A percentile compares a stretch with the other conserved stretches of the same genome.
These are phyloP conservation scores for Nettapus auritus DNA, from an alignment of 2,113 vertebrate genomes.

Conservation along the genomic window DNA sequence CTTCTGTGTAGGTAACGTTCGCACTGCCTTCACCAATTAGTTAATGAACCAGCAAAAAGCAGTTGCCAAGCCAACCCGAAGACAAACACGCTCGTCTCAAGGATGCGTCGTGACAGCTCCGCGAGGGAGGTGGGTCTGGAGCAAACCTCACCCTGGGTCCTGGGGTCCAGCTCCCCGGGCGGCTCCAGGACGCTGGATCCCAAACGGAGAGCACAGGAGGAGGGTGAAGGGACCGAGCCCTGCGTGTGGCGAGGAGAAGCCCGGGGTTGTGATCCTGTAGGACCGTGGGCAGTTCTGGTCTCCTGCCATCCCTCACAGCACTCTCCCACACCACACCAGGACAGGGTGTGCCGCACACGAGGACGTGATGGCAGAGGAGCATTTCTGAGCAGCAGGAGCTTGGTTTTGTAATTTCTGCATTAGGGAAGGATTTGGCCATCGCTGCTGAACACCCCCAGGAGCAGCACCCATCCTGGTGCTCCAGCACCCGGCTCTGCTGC, in stretches of 20 bases:
- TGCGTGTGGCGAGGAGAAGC: neutral
- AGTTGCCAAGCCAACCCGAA: slow-evolving; percentile 52
- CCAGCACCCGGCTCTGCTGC: neutral
- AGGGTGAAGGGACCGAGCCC: neutral
- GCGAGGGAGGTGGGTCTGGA: neutral
- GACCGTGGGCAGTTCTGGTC: neutral
- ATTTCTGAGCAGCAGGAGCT: neutral
- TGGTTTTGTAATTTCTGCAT: neutral
- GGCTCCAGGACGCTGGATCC: neutral
- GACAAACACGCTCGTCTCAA: neutral
- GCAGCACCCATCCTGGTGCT: neutral
- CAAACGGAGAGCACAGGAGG: rapidly evolving
- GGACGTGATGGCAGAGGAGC: neutral
- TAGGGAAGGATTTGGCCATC: neutral
- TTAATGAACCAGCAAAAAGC: slow-evolving; percentile 36
- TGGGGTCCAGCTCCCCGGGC: neutral
- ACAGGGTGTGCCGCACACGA: rapidly evolving
- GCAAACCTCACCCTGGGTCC: neutral
- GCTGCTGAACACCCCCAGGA: neutral
- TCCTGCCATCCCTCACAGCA: neutral
- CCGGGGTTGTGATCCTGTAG: neutral
- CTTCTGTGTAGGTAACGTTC: neutral
- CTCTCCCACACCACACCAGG: neutral
- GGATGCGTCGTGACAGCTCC: slow-evolving; percentile 37
- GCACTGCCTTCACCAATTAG: slow-evolving; percentile 20